Conservation (phyloP, 1,140 invertebrate species). For the Dryas iulia region DNA sequence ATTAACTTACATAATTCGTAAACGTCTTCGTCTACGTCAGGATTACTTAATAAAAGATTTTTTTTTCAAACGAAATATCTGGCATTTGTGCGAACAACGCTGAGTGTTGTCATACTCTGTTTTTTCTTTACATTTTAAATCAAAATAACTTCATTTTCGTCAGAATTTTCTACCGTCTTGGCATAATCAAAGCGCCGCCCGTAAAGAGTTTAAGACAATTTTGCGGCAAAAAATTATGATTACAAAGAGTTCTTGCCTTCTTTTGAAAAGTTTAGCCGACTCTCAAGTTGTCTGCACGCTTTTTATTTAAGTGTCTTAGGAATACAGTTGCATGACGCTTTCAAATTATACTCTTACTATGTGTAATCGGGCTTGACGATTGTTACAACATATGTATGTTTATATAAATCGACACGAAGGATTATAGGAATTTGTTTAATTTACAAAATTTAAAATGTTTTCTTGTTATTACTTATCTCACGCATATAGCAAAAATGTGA, state of each 20-base stretch:
- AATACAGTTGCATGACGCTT: constrained; percentile 5
- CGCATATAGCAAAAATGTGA: too few species aligned
- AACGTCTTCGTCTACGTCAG: constrained; percentile 46
- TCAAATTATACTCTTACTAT: neutral
- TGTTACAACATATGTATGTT: neutral
- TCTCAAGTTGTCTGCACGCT: constrained; percentile 24
- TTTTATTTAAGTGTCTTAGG: constrained; percentile 13
- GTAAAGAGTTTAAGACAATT: constrained; percentile 69
- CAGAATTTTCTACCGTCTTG: constrained; percentile 63
- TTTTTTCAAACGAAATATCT: constrained; percentile 49
- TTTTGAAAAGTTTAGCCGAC: constrained; percentile 50
- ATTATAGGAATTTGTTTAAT: neutral
- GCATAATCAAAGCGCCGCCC: constrained; percentile 61
- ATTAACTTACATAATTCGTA: constrained; percentile 46
- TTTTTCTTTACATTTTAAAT: constrained; percentile 74
- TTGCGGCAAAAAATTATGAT: constrained; percentile 56
- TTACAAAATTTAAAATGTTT: neutral
- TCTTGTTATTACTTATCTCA: neutral
- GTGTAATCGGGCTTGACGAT: neutral
- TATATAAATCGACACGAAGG: neutral
- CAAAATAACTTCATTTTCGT: constrained; percentile 74
- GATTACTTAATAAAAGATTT: constrained; percentile 65
- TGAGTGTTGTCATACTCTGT: constrained; percentile 36
- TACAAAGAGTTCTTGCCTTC: constrained; percentile 43
- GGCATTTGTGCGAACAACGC: constrained; percentile 35